Evolutionary conservation across 1,140 invertebrate genomes (phyloP).

Genomic region (Bombus impatiens): DNA sequence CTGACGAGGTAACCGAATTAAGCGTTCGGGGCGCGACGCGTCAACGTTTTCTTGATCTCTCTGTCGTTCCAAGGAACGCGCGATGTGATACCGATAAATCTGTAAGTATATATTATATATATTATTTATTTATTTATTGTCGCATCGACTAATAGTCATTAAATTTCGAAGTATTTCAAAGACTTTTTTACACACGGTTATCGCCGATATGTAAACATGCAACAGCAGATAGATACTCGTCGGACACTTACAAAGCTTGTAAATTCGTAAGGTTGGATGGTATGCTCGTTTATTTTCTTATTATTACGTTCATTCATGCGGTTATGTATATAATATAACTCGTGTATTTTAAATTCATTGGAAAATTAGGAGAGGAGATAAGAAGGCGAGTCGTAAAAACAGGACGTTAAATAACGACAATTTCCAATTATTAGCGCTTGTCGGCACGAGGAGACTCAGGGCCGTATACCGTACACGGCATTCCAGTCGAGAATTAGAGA

Average conservation of each 20-base stretch:
- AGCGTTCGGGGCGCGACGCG: not conserved
- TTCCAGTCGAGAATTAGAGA: not conserved
- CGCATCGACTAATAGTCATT: too few species aligned
- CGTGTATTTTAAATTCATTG: not conserved
- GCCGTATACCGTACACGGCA: too few species aligned
- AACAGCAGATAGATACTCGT: not conserved
- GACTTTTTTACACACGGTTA: not conserved
- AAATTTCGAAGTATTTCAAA: not conserved
- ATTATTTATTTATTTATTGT: too few species aligned
- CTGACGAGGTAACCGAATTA: not conserved
- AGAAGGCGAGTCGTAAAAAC: not conserved
- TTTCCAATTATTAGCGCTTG: not conserved
- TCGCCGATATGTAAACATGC: not conserved
- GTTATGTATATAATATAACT: too few species aligned
- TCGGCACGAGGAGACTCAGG: not conserved
- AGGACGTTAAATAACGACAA: too few species aligned
- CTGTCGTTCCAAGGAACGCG: not conserved
- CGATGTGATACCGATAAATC: slow-evolving; percentile 15
- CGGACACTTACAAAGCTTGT: not conserved
- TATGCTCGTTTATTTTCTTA: not conserved
- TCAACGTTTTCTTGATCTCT: not conserved
- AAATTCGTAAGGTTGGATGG: not conserved
- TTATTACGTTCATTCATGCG: not conserved
- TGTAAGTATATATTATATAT: not conserved
- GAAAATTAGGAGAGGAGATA: not conserved